Evolutionary conservation across 2,797 vertebrate species (phyloP).

Genomic region (Jordanella pulchra): DNA sequence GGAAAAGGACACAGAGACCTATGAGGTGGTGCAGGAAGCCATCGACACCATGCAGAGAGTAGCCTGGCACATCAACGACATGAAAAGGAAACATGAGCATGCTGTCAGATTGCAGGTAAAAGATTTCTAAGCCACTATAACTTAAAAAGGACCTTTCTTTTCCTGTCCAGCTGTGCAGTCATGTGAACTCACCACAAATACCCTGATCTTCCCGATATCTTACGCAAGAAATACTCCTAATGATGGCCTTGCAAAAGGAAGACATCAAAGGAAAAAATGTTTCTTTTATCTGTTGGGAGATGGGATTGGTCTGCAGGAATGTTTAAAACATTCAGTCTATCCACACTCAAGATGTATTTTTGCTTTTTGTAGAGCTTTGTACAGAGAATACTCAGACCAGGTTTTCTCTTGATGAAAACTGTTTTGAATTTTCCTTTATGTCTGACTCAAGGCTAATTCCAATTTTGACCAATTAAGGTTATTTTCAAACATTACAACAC

Average conservation of each 20-base stretch:
- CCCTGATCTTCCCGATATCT: slow-evolving; percentile 52
- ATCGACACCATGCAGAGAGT: slow-evolving; percentile 99
- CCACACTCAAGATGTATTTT: background rate
- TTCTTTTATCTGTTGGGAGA: slow-evolving; percentile 65
- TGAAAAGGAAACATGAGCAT: slow-evolving; percentile 98
- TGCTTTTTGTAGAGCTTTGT: background rate
- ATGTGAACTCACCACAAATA: slow-evolving; percentile 37
- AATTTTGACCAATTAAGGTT: background rate
- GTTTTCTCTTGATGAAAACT: background rate
- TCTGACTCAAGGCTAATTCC: background rate
- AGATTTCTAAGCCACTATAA: slow-evolving; percentile 14
- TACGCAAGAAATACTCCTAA: slow-evolving; percentile 65
- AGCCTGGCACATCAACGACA: slow-evolving; percentile 99
- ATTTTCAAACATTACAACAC: background rate
- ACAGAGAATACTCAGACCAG: background rate
- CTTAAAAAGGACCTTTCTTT: slow-evolving; percentile 30
- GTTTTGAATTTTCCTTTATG: background rate
- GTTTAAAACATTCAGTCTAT: slow-evolving; percentile 44
- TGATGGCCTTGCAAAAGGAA: slow-evolving; percentile 67
- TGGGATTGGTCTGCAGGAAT: slow-evolving; percentile 56
- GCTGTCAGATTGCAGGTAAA: slow-evolving; percentile 91
- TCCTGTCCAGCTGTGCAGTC: slow-evolving; percentile 37
- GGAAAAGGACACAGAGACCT: slow-evolving; percentile 94
- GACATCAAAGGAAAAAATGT: slow-evolving; percentile 70
- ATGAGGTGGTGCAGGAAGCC: slow-evolving; percentile 93